A percentile compares a stretch with the other conserved stretches of the same genome.
phyloP scores from a whole-genome alignment of 1,140 invertebrate species.

The Achatina immaculata region DNA sequence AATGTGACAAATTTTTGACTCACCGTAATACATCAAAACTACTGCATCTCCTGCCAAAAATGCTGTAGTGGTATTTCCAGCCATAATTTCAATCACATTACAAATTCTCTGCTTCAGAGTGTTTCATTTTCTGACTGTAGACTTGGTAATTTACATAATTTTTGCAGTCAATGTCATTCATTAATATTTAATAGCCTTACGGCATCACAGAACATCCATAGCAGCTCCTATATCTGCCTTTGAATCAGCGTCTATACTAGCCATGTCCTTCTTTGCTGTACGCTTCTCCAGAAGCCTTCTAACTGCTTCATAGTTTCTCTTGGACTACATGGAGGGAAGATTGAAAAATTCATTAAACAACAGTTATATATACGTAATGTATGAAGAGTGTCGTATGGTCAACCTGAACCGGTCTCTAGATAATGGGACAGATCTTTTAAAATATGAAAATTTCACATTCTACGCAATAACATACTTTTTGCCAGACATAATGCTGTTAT shows the following conservation, averaged over 20 bases:
- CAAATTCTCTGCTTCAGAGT: too few species aligned
- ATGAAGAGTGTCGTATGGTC: neutral
- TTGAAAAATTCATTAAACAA: neutral
- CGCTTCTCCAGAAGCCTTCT: slow-evolving; percentile 28
- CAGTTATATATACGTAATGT: neutral
- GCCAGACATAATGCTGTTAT: neutral
- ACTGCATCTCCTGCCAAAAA: too few species aligned
- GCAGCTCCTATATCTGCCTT: slow-evolving; percentile 20
- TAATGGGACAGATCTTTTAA: neutral
- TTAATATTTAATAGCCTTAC: too few species aligned
- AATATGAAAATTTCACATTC: neutral
- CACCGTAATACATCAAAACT: too few species aligned
- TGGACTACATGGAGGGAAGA: slow-evolving; percentile 18
- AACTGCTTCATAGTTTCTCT: slow-evolving; percentile 39
- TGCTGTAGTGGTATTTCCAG: too few species aligned
- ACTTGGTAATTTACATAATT: too few species aligned
- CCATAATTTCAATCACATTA: too few species aligned
- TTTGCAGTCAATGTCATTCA: too few species aligned
- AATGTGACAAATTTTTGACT: too few species aligned
- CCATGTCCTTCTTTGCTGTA: slow-evolving; percentile 30
- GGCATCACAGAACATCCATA: too few species aligned
- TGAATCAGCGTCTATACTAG: slow-evolving; percentile 6
- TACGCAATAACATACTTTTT: neutral
- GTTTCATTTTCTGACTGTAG: too few species aligned
- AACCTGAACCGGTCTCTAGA: neutral